Evolutionary conservation across 2,113 vertebrate species (phyloP).

Genomic region (Leptocoma aspasia): DNA sequence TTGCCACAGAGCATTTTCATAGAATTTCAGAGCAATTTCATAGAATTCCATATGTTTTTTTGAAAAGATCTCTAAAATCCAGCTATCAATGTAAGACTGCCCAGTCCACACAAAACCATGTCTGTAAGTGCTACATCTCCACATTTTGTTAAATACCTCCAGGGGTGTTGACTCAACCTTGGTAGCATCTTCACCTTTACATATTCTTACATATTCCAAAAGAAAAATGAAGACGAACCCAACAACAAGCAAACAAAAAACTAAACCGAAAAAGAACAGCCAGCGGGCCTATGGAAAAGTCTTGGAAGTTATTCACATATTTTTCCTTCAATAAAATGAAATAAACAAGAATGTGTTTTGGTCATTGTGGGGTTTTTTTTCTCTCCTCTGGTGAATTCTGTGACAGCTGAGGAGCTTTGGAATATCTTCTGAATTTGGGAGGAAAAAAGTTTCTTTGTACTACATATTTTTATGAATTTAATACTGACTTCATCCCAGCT

Average conservation of each 20-base stretch:
- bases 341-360: background rate
- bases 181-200: background rate
- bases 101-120: background rate
- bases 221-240: background rate
- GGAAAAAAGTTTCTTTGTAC: background rate
- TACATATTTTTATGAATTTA: background rate
- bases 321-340: background rate
- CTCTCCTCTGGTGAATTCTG: background rate
- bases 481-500: background rate
- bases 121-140: background rate
- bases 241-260: background rate
- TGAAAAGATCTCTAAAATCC: background rate
- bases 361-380: accelerated
- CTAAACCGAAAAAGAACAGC: accelerated
- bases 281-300: background rate
- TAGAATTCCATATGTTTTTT: background rate
- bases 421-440: background rate
- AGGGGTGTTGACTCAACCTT: background rate
- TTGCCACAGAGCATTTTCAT: background rate
- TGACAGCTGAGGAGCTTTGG: background rate
- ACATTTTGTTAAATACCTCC: background rate
- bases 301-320: background rate
- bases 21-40: too few species aligned
- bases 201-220: background rate
- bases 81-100: background rate